Evolutionary conservation across 2,888 invertebrate genomes (phyloP), one percentile per base, ranked within the genome.

Genomic region (Drosophila demipolita): DNA sequence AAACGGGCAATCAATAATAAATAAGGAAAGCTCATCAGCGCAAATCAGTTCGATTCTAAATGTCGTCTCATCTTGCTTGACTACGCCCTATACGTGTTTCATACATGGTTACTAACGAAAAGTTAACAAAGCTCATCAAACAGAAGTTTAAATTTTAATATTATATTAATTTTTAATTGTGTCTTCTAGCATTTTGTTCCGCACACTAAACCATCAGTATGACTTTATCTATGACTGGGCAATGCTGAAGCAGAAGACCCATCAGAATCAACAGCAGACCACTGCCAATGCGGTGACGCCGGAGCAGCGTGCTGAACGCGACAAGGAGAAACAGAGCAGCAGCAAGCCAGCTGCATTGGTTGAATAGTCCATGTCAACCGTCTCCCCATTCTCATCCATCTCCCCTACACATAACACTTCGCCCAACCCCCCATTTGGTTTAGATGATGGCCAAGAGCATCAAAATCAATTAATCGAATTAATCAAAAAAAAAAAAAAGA

Each of bases 181-280:
- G n/a, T 57, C 58, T 78, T 99, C 97, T 95, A 97, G 99, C 93
- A 99, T 99, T 93, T 95, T 99, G 93, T 99, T 99, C 95, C 97
- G 99, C 93, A 99, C 99, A 87, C 96, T 99, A 93, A 99, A 99
- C 95, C 99, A 99, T 94, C 98, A 98, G 94, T 99, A 99, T 94
- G 99, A 99, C 94, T 99, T 99, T 94, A 98, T 97, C 91, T 99
- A 99, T 94, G 99, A 99, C 94, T 99, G 99, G 99, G 99, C 99
- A 91, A 97, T 99, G 96, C 95, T 99, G 93, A 98, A 99, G 92
- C 99, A 99, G 94, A 98, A 98, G 87, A 91, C 92, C 69, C 93
- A 93, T 71, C 92, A 93, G 77, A 91, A 91, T 77, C 92, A 92
- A 71, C 61, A 70, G 91, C 92, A 54, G 68, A 91, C 91, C 75